Conservation (phyloP, 2,888 invertebrate genomes). For the Venustoraphidia nigricollis region DNA sequence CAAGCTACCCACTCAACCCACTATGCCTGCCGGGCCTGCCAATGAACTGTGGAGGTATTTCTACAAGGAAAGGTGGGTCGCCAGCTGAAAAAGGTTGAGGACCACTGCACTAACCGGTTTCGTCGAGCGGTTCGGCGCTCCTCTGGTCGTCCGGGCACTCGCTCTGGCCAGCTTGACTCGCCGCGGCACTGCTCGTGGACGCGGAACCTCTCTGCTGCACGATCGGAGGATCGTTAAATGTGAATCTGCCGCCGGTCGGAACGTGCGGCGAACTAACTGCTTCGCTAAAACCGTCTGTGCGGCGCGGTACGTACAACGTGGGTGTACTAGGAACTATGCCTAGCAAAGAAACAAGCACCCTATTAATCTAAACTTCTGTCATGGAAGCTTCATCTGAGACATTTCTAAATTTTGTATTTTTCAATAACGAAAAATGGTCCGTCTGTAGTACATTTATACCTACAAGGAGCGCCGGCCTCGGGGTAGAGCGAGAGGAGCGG, state of each 20-base stretch:
- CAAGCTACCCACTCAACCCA: too few species aligned
- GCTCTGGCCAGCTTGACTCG: not conserved
- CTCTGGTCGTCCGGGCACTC: not conserved
- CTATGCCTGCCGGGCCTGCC: too few species aligned
- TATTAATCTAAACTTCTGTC: not conserved
- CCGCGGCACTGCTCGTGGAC: not conserved
- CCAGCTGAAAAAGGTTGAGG: too few species aligned
- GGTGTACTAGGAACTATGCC: conserved; percentile 83
- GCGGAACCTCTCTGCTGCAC: too few species aligned
- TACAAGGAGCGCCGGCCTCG: too few species aligned
- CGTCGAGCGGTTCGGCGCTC: not conserved
- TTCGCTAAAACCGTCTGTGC: conserved; percentile 78
- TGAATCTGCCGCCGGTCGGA: conserved; percentile 42
- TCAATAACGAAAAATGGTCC: too few species aligned
- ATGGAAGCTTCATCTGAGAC: not conserved
- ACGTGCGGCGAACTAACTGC: conserved; percentile 83
- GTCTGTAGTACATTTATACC: too few species aligned
- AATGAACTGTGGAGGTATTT: too few species aligned
- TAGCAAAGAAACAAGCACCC: conserved; percentile 6
- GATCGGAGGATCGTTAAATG: conserved; percentile 32
- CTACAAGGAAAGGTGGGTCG: too few species aligned
- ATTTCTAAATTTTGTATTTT: not conserved
- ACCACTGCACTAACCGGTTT: not conserved
- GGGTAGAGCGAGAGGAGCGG: too few species aligned
- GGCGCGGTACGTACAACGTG: conserved; percentile 64